These are phyloP conservation scores for Machimus rusticus DNA, from an alignment of 2,888 invertebrate species.

Conservation along the genomic window DNA sequence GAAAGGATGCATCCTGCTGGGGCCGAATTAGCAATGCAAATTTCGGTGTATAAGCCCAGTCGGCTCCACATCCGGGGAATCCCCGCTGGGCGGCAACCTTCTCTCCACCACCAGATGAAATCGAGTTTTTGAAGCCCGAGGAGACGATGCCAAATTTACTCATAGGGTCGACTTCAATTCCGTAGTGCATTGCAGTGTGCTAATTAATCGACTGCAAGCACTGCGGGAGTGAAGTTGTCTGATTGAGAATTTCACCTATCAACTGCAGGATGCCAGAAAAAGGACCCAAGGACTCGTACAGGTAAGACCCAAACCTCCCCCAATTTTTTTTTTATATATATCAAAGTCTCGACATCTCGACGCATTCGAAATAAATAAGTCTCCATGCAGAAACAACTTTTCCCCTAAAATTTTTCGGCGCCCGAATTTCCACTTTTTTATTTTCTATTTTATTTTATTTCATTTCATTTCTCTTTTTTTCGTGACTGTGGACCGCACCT, in stretches of 20 bases:
- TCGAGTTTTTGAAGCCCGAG: neutral
- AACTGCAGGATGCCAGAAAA: neutral
- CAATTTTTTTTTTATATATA: neutral
- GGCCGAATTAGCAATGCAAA: conserved; percentile 12
- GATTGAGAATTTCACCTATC: conserved; percentile 53
- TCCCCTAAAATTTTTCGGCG: neutral
- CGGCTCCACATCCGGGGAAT: neutral
- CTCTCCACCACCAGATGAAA: neutral
- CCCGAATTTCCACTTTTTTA: neutral
- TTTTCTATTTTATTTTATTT: neutral
- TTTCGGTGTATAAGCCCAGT: neutral
- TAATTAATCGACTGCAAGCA: conserved; percentile 83
- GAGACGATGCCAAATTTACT: neutral
- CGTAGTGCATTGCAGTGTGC: conserved; percentile 96
- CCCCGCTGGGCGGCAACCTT: neutral
- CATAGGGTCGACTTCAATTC: conserved; percentile 75
- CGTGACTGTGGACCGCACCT: neutral
- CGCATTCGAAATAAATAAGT: neutral
- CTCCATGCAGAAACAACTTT: neutral
- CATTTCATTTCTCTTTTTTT: neutral
- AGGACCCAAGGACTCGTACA: neutral
- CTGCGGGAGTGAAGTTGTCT: conserved; percentile 88
- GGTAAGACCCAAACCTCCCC: neutral
- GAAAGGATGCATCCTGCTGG: conserved; percentile 5
- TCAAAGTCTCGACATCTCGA: neutral